Percentiles rank a stretch among this genome's conserved stretches.
Evolutionary conservation across 2,888 invertebrate genomes (phyloP).

Genomic region (Pandemis heparana): DNA sequence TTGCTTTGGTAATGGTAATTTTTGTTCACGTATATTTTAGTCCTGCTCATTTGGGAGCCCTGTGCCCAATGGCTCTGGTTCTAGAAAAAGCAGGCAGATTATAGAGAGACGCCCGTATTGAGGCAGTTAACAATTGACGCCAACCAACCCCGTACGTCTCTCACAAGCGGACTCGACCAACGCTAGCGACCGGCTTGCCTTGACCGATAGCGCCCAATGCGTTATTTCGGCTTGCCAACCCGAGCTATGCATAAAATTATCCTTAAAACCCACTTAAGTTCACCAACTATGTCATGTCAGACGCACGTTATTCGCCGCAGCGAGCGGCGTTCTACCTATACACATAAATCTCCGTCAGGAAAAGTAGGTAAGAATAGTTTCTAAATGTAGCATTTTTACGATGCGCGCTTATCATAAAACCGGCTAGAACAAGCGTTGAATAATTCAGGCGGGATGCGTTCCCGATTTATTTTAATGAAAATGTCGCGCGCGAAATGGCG

Average conservation of each 20-base stretch:
- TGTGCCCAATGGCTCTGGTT: conserved; percentile 76
- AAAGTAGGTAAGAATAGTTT: conserved; percentile 13
- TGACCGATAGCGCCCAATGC: conserved; percentile 53
- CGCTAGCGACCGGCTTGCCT: conserved; percentile 43
- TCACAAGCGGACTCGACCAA: conserved; percentile 62
- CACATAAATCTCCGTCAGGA: conserved; percentile 18
- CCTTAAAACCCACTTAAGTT: conserved; percentile 31
- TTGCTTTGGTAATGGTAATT: not conserved
- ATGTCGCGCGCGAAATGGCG: conserved; percentile 32
- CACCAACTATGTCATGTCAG: conserved; percentile 26
- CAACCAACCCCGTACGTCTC: conserved; percentile 84
- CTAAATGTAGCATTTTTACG: conserved; percentile 39
- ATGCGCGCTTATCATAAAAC: conserved; percentile 34
- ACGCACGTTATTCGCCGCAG: conserved; percentile 3
- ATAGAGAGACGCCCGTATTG: conserved; percentile 84
- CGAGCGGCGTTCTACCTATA: conserved; percentile 1
- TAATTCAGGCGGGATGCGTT: conserved; percentile 26
- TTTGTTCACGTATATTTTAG: not conserved
- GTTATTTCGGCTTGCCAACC: conserved; percentile 35
- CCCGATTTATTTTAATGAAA: conserved; percentile 40
- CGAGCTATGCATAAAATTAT: conserved; percentile 39
- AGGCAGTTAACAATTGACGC: conserved; percentile 78
- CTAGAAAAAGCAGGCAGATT: conserved; percentile 84
- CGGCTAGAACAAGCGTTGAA: conserved; percentile 26
- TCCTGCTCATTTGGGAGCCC: conserved; percentile 84